These are phyloP conservation scores for Threskiornis aethiopicus DNA, from an alignment of 2,797 vertebrate genomes.

Conservation along the genomic window DNA sequence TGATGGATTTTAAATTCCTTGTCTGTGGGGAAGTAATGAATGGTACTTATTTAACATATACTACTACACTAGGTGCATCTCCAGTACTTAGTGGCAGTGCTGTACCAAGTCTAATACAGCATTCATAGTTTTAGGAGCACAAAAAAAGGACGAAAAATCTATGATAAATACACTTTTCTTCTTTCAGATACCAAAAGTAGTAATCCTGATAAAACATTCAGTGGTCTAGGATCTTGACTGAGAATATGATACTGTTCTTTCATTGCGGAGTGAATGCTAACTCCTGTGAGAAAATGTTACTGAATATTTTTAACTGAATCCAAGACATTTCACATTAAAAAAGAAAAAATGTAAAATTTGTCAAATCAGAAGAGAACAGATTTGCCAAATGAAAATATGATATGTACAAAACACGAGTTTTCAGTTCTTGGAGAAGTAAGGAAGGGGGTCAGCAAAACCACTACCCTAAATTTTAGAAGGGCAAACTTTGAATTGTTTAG, in stretches of 20 bases:
- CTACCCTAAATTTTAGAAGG: no score
- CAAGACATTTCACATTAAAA: background rate
- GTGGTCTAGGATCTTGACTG: background rate
- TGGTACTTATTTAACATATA: conserved; percentile 51
- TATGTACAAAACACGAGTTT: background rate
- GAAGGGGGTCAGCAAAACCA: no score
- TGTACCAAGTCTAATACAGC: background rate
- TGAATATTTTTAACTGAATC: background rate
- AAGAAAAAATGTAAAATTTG: background rate
- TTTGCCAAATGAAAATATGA: background rate
- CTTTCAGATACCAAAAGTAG: background rate
- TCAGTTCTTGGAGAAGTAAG: no score
- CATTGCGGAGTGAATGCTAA: background rate
- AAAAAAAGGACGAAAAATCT: background rate
- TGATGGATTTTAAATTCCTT: conserved; percentile 70
- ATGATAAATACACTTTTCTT: background rate
- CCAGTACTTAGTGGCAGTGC: background rate
- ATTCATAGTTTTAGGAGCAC: background rate
- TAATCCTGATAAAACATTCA: background rate
- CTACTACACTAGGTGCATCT: conserved; percentile 11
- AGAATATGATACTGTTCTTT: background rate
- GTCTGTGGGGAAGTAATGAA: conserved; percentile 64
- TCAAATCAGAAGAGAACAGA: background rate
- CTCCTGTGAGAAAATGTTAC: background rate
- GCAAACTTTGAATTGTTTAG: no score